Conservation (phyloP, 2,888 invertebrate genomes). For the Archips crataeganus region DNA sequence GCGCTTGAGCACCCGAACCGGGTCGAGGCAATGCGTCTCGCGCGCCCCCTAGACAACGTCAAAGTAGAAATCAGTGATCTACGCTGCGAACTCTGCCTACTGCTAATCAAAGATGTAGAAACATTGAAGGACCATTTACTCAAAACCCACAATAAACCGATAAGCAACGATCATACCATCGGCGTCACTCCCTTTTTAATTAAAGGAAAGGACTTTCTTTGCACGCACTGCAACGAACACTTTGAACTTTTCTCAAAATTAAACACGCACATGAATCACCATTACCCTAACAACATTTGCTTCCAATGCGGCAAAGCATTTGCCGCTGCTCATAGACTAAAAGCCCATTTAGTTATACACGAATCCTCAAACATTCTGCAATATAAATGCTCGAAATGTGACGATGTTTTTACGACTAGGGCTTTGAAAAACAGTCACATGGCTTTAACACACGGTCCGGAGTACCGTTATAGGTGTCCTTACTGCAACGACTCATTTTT, state of each 20-base stretch:
- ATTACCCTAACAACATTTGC: slow-evolving; percentile 75
- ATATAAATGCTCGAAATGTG: slow-evolving; percentile 68
- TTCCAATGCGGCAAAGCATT: slow-evolving; percentile 75
- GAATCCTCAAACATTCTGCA: slow-evolving; percentile 50
- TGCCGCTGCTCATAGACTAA: slow-evolving; percentile 62
- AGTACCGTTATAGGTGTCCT: slow-evolving; percentile 62
- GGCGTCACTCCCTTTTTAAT: slow-evolving; percentile 71
- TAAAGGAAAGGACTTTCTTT: slow-evolving; percentile 59
- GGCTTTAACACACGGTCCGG: slow-evolving; percentile 58
- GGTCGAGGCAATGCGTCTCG: slow-evolving; percentile 61
- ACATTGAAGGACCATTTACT: slow-evolving; percentile 65
- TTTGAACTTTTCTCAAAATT: slow-evolving; percentile 71
- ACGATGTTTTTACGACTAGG: slow-evolving; percentile 60
- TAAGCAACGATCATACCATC: slow-evolving; percentile 59
- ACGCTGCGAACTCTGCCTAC: slow-evolving; percentile 66
- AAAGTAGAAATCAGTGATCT: slow-evolving; percentile 73
- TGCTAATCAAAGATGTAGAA: slow-evolving; percentile 57
- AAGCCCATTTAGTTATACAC: slow-evolving; percentile 67
- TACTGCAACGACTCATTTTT: slow-evolving; percentile 71
- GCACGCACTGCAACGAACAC: slow-evolving; percentile 63
- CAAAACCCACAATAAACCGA: slow-evolving; percentile 61
- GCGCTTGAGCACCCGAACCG: slow-evolving; percentile 61
- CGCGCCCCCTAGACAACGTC: slow-evolving; percentile 58
- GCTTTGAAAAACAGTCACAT: slow-evolving; percentile 63
- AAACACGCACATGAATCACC: slow-evolving; percentile 74